These are phyloP conservation scores for Siniperca obscura DNA, from an alignment of 2,797 vertebrate genomes.

Conservation along the genomic window DNA sequence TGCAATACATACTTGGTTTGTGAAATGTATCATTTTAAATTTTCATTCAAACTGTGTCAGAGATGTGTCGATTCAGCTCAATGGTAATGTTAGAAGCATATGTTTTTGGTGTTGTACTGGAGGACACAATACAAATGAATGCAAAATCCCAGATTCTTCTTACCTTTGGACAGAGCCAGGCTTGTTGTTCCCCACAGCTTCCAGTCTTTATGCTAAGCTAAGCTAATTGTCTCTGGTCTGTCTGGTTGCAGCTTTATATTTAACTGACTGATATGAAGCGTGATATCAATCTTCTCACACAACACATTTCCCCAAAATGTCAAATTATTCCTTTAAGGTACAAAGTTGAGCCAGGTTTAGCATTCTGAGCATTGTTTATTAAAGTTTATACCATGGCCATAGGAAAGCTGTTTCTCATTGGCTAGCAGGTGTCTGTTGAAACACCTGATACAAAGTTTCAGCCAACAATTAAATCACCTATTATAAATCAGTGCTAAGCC, in stretches of 20 bases:
- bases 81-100: neutral
- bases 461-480: neutral
- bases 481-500: neutral
- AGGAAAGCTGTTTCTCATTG: neutral
- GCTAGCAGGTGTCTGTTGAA: neutral
- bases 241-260: neutral
- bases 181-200: neutral
- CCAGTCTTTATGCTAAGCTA: neutral
- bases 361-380: neutral
- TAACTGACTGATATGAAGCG: too few relatives aligned
- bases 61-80: neutral
- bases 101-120: neutral
- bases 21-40: neutral
- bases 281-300: neutral
- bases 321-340: neutral
- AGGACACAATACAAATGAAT: neutral
- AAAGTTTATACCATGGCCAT: neutral
- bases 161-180: neutral
- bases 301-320: neutral
- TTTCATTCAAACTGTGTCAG: neutral
- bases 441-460: neutral
- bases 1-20: constrained; percentile 19
- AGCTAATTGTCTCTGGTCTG: neutral
- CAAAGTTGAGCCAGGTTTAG: neutral
- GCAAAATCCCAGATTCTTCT: neutral